Conservation (phyloP, 2,797 vertebrate genomes). For the Apogon hyalosoma region DNA sequence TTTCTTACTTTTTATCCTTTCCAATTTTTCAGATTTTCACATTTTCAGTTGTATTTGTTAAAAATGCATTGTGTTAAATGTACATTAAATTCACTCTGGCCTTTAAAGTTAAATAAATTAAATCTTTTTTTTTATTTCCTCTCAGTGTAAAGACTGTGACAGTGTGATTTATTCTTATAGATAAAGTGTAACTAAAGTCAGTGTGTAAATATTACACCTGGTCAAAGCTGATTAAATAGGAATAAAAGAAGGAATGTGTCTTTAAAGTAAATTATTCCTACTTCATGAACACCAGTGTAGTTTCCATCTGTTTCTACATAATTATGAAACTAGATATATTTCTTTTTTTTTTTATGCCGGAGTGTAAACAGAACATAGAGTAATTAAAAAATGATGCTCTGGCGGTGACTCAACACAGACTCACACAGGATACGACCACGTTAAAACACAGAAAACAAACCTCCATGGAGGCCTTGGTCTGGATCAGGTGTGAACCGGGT, state of each 20-base stretch:
- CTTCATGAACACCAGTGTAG: too few relatives aligned
- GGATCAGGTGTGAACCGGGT: slow-evolving; percentile 93
- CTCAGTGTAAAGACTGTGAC: too few relatives aligned
- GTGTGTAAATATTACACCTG: too few relatives aligned
- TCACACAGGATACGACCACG: slow-evolving; percentile 7
- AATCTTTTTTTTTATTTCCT: too few relatives aligned
- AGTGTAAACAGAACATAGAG: slow-evolving; percentile 35
- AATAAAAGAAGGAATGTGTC: too few relatives aligned
- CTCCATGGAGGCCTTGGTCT: slow-evolving; percentile 73
- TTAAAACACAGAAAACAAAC: slow-evolving; percentile 60
- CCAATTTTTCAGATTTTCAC: too few relatives aligned
- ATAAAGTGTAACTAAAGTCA: too few relatives aligned
- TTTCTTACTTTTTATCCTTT: too few relatives aligned
- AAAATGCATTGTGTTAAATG: slow-evolving; percentile 16
- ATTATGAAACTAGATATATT: slow-evolving; percentile 19
- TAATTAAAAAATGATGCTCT: slow-evolving; percentile 22
- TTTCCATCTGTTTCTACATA: slow-evolving; percentile 23
- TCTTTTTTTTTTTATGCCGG: background rate
- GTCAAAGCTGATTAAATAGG: too few relatives aligned
- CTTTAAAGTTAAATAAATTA: too few relatives aligned
- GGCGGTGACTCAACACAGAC: slow-evolving; percentile 32
- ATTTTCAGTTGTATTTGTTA: slow-evolving; percentile 29
- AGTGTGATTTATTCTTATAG: too few relatives aligned
- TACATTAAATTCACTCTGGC: slow-evolving; percentile 4
- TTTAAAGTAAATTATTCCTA: too few relatives aligned